These are phyloP conservation scores for Dryoscopus gambensis DNA, from an alignment of 2,113 vertebrate species.

Conservation along the genomic window DNA sequence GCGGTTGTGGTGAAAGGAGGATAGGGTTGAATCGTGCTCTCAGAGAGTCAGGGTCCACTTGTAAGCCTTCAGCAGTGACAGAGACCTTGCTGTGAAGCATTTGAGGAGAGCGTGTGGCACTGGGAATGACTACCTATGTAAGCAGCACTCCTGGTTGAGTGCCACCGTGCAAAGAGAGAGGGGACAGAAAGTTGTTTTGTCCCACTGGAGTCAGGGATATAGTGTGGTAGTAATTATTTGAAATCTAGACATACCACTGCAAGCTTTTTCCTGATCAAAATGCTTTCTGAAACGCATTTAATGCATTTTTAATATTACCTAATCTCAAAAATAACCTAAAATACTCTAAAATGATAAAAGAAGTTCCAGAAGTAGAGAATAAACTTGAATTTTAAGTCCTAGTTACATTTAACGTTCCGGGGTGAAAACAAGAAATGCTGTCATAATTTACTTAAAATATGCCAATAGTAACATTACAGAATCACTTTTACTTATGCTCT, in stretches of 20 bases:
- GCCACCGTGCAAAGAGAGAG: background rate
- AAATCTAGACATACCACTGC: background rate
- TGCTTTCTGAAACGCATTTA: background rate
- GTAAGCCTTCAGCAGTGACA: background rate
- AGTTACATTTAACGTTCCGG: background rate
- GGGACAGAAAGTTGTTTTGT: background rate
- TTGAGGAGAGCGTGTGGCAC: background rate
- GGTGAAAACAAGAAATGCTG: background rate
- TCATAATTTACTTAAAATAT: background rate
- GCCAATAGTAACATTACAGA: background rate
- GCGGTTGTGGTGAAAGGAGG: background rate
- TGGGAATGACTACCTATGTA: fast-evolving
- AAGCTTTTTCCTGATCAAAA: background rate
- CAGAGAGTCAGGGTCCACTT: background rate
- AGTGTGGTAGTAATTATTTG: background rate
- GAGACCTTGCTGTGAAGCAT: background rate
- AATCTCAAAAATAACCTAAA: background rate
- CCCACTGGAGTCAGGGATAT: too few species aligned
- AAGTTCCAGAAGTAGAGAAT: background rate
- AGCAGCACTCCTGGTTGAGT: background rate
- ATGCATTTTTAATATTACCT: background rate
- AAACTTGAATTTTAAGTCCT: background rate
- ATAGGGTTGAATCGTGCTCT: background rate
- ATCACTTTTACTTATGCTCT: background rate
- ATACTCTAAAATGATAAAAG: background rate